Evolutionary conservation across 1,140 invertebrate species (phyloP).

Genomic region (Meloidogyne floridensis): DNA sequence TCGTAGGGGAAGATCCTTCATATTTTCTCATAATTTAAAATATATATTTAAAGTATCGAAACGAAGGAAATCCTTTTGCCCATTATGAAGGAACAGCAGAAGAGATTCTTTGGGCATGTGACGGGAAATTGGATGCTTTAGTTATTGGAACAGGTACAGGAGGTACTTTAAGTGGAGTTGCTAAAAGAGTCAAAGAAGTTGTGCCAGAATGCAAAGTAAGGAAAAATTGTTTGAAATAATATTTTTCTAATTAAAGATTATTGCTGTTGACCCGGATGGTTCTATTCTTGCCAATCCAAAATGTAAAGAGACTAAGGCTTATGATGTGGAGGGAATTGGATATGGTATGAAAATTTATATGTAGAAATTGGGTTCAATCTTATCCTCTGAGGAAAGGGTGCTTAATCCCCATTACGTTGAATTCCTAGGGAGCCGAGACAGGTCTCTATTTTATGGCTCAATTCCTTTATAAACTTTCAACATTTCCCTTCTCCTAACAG

Average conservation of each 20-base stretch:
- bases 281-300: slow-evolving; percentile 81
- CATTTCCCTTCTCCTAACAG: too few relatives aligned
- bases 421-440: too few relatives aligned
- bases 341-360: slow-evolving; percentile 70
- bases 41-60: slow-evolving; percentile 78
- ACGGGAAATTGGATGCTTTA: slow-evolving; percentile 75
- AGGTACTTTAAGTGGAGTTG: slow-evolving; percentile 83
- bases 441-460: too few relatives aligned
- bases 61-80: slow-evolving; percentile 84
- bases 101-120: slow-evolving; percentile 77
- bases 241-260: slow-evolving; percentile 69
- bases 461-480: too few relatives aligned
- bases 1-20: not conserved
- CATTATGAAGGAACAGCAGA: slow-evolving; percentile 88
- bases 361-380: too few relatives aligned
- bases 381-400: too few relatives aligned
- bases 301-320: slow-evolving; percentile 72
- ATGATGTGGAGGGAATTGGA: slow-evolving; percentile 82
- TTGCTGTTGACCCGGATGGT: slow-evolving; percentile 84
- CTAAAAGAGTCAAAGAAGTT: slow-evolving; percentile 79
- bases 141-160: slow-evolving; percentile 84
- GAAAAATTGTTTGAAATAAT: not conserved
- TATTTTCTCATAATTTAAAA: slow-evolving; percentile 33
- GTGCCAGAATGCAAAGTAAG: slow-evolving; percentile 70
- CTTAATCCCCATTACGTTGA: too few relatives aligned